Conservation (phyloP, 2,888 invertebrate species). For the Hymenopus coronatus region DNA sequence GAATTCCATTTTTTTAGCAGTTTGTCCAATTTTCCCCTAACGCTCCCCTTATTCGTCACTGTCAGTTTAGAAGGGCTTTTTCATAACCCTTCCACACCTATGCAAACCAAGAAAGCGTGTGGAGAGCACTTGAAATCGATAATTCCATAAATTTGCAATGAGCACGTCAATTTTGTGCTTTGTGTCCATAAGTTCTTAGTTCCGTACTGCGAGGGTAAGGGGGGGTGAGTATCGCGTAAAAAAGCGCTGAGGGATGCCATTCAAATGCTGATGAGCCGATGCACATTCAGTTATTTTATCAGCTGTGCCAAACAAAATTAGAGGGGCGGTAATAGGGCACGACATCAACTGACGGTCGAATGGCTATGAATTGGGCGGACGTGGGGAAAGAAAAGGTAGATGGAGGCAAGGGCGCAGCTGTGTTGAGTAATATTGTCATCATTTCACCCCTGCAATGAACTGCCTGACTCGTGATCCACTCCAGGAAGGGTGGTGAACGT, state of each 20-base stretch:
- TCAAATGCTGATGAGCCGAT: not conserved
- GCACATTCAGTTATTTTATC: not conserved
- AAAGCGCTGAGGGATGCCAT: not conserved
- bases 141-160: not conserved
- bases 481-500: too few relatives aligned
- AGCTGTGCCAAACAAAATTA: not conserved
- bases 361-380: not conserved
- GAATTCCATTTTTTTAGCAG: too few relatives aligned
- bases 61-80: not conserved
- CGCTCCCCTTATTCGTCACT: too few relatives aligned
- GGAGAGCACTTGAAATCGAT: not conserved
- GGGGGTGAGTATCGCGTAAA: not conserved
- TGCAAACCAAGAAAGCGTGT: not conserved
- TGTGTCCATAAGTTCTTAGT: too few relatives aligned
- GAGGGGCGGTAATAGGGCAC: not conserved
- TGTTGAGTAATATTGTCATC: not conserved
- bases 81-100: not conserved
- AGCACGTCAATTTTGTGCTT: not conserved
- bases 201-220: not conserved
- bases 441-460: not conserved
- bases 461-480: not conserved
- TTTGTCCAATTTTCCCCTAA: too few relatives aligned
- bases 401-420: not conserved
- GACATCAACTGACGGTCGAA: not conserved
- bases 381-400: not conserved